phyloP scores from a whole-genome alignment of 2,113 vertebrate genomes.

The Sakesphorus luctuosus region DNA sequence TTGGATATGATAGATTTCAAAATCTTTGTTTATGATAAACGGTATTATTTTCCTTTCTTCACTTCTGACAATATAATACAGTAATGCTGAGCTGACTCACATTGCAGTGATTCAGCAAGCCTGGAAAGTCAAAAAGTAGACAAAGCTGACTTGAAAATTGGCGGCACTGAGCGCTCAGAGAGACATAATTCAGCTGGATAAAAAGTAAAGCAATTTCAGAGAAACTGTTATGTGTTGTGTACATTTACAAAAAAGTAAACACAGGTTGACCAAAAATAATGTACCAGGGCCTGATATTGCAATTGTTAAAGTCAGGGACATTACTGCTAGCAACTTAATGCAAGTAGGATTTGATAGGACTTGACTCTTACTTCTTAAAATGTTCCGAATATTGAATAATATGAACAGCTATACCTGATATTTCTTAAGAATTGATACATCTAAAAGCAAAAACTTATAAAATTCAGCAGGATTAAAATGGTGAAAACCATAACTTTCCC shows the following conservation, averaged over 20 bases:
- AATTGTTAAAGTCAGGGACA: not conserved
- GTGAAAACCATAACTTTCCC: not conserved
- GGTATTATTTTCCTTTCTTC: constrained; percentile 19
- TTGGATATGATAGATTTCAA: not conserved
- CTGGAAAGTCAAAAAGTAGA: constrained; percentile 25
- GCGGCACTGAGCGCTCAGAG: not conserved
- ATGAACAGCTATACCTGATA: not conserved
- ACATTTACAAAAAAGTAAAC: not conserved
- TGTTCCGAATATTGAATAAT: not conserved
- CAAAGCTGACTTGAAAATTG: constrained; percentile 1
- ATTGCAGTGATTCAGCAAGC: constrained; percentile 51
- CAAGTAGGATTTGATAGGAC: not conserved
- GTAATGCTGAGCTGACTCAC: constrained; percentile 6
- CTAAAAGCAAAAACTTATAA: not conserved
- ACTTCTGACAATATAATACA: constrained; percentile 14
- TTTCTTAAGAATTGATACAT: not conserved
- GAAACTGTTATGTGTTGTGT: not conserved
- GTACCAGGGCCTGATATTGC: not conserved
- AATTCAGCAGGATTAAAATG: not conserved
- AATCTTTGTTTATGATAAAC: constrained; percentile 12
- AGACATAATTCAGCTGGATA: not conserved
- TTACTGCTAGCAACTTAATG: not conserved
- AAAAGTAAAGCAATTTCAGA: not conserved
- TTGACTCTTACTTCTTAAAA: not conserved
- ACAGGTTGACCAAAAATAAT: not conserved